These are phyloP conservation scores for Otis tarda DNA, from an alignment of 2,113 vertebrate genomes.

Conservation along the genomic window DNA sequence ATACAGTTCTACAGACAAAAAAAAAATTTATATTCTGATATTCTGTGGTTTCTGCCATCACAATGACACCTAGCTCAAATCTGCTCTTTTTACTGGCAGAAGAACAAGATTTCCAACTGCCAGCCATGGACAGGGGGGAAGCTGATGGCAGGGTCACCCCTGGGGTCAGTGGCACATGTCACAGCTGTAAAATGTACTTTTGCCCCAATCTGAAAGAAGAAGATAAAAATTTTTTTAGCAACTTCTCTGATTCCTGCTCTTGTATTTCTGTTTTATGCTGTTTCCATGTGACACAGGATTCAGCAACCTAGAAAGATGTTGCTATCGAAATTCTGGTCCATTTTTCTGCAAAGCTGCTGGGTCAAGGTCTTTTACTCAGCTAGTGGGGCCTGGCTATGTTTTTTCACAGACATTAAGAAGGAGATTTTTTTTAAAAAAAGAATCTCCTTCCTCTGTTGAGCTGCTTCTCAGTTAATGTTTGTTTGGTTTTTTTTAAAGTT, in stretches of 20 bases:
- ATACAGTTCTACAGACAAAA: neutral
- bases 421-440: neutral
- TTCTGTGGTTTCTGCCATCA: neutral
- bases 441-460: neutral
- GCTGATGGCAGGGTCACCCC: neutral
- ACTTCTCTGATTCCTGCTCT: neutral
- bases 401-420: neutral
- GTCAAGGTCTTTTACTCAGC: neutral
- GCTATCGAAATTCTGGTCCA: neutral
- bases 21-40: neutral
- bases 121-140: neutral
- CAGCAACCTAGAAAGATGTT: neutral
- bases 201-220: neutral
- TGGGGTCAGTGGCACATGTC: neutral
- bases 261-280: neutral
- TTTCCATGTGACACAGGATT: slow-evolving; percentile 24
- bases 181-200: neutral
- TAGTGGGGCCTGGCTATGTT: neutral
- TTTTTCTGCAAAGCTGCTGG: neutral
- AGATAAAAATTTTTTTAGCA: neutral
- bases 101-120: neutral
- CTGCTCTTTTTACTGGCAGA: neutral
- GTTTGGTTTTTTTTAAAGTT: neutral
- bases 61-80: slow-evolving; percentile 9
- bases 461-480: neutral